Base-by-base conservation (phyloP, 2,113 vertebrate species). In the Hyaena hyaena region DNA sequence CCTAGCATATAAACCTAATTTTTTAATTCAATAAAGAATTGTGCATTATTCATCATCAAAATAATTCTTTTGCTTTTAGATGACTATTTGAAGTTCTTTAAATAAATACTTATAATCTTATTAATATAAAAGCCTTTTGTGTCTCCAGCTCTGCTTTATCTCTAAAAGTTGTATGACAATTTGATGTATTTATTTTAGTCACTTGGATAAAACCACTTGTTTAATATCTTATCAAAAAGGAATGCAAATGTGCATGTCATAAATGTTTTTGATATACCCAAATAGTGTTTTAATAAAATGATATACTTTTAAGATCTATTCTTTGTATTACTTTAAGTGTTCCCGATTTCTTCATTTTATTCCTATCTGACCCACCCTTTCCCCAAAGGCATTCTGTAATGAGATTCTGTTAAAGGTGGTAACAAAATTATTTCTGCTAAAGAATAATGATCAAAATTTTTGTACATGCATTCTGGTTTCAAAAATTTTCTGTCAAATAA, bases 361-460 rank as follows among this genome's bases (percentile, higher is more conserved):
- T 94, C 77, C 28, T 58, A n/a, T 85, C 14, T 76, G 19, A 17
- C 48, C 61, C 31, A 74, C 6, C 26, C 33, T 17, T 86, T 97
- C 11, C 88, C 73, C 68, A 95, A 88, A 94, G 91, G 33, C 28
- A 77, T 61, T 96, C 35, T 74, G 65, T 89, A 97, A 93, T 96
- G 91, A 94, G 53, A 93, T 97, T 96, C 31, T 43, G 45, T 87
- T 95, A 82, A 91, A 90, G 48, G 43, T 33, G 9, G 48, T 96
- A 95, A 90, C 24, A 92, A 90, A 92, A 88, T 95, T 66, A 97
- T 94, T 96, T 88, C 87, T 96, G 35, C 61, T 79, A 86, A 82
- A 97, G 45, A 91, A 94, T 69, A 94, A 31, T 65, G 91, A 88
- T 96, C 61, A 83, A 35, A 89, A 17, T 94, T 73, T 91, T 92